phyloP scores from a whole-genome alignment of 2,888 invertebrate species.

The Cabera pusaria region DNA sequence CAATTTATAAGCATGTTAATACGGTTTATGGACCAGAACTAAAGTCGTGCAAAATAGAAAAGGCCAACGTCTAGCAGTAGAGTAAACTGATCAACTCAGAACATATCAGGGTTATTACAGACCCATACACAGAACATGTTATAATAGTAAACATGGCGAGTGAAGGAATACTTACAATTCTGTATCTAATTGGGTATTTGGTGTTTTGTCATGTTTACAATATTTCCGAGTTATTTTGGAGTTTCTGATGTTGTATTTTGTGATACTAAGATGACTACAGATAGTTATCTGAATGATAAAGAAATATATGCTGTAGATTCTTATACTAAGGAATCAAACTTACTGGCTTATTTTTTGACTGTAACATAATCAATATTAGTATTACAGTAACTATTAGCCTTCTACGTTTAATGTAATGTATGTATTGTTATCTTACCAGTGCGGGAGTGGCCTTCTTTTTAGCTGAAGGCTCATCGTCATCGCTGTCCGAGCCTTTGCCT shows the following conservation, averaged over 20 bases:
- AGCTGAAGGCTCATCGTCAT: conserved; percentile 91
- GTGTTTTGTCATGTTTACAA: conserved; percentile 12
- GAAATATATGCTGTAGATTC: conserved; percentile 16
- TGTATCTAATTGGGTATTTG: conserved; percentile 12
- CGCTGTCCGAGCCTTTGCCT: conserved; percentile 90
- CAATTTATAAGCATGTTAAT: conserved; percentile 17
- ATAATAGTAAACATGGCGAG: conserved; percentile 12
- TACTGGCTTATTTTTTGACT: conserved; percentile 19
- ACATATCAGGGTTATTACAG: conserved; percentile 17
- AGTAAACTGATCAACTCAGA: conserved; percentile 3
- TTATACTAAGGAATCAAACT: conserved; percentile 11
- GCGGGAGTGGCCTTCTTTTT: conserved; percentile 88
- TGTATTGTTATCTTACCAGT: conserved; percentile 54
- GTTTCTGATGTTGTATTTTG: conserved; percentile 16
- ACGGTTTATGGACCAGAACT: conserved; percentile 5
- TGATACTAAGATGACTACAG: conserved; percentile 19
- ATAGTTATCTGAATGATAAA: conserved; percentile 23
- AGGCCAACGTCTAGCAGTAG: conserved; percentile 11
- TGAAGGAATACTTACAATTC: conserved; percentile 22
- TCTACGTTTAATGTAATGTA: not conserved
- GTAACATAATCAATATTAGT: conserved; percentile 24
- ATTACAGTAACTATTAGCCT: conserved; percentile 15
- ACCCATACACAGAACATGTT: conserved; percentile 22
- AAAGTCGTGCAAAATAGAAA: conserved; percentile 14
- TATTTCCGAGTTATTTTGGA: conserved; percentile 17